A percentile compares a stretch with the other conserved stretches of the same genome.
phyloP scores from a whole-genome alignment of 2,113 vertebrate genomes.

The Cololabis saira region DNA sequence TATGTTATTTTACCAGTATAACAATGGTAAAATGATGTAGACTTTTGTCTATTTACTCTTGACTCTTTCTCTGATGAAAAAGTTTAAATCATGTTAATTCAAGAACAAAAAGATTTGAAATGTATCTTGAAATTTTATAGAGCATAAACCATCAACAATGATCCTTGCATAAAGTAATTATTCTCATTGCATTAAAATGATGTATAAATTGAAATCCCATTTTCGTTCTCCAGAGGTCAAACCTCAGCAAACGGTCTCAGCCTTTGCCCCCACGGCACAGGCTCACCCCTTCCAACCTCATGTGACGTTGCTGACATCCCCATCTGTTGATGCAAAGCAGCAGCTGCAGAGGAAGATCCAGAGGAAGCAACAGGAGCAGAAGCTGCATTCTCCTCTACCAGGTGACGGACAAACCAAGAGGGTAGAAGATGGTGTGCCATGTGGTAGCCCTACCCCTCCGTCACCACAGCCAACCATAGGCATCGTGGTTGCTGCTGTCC shows the following conservation, averaged over 20 bases:
- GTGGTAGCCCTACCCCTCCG: conserved; percentile 88
- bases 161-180: not conserved
- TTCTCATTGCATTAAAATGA: not conserved
- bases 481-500: conserved; percentile 91
- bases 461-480: conserved; percentile 95
- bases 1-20: not conserved
- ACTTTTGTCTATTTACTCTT: not conserved
- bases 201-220: not conserved
- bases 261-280: conserved; percentile 92
- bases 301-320: conserved; percentile 89
- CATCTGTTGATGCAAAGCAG: conserved; percentile 94
- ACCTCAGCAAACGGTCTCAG: conserved; percentile 87
- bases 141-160: not conserved
- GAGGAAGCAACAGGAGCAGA: conserved; percentile 98
- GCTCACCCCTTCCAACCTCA: conserved; percentile 94
- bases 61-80: not conserved
- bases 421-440: conserved; percentile 79
- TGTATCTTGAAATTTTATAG: not conserved
- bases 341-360: conserved; percentile 98
- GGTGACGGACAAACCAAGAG: conserved; percentile 87
- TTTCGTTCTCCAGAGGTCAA: conserved; percentile 83
- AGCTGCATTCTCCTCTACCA: conserved; percentile 91
- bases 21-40: not conserved
- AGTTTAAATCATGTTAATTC: not conserved
- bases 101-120: not conserved